Evolutionary conservation across 2,888 invertebrate species (phyloP).

Genomic region (Spialia ferax): DNA sequence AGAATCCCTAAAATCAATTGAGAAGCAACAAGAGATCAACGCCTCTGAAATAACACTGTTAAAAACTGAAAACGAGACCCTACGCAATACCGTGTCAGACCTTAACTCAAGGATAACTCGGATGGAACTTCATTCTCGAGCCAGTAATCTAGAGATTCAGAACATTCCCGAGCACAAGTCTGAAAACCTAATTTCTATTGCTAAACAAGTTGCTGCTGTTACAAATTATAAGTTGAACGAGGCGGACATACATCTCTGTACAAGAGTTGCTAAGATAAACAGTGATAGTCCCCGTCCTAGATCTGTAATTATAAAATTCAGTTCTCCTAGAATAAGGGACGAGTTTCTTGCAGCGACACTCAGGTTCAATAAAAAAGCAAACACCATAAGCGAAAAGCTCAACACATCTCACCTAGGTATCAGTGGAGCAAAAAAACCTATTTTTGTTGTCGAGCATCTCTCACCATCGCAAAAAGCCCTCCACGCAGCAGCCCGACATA

Average conservation of each 20-base stretch:
- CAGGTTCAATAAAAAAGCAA: not conserved
- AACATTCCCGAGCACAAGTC: conserved; percentile 45
- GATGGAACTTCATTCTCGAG: conserved; percentile 45
- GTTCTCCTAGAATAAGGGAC: conserved; percentile 28
- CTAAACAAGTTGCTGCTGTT: conserved; percentile 3
- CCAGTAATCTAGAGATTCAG: conserved; percentile 45
- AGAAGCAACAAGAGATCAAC: conserved; percentile 26
- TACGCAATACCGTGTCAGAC: conserved; percentile 33
- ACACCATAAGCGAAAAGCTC: not conserved
- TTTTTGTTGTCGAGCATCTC: not conserved
- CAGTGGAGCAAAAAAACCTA: not conserved
- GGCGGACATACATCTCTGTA: conserved; percentile 43
- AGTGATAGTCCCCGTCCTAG: conserved; percentile 24
- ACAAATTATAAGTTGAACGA: conserved; percentile 42
- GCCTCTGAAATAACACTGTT: conserved; percentile 25
- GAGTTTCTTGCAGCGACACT: conserved; percentile 5
- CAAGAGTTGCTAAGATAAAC: conserved; percentile 43
- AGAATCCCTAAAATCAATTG: conserved; percentile 14
- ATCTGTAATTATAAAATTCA: conserved; percentile 39
- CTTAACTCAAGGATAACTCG: conserved; percentile 37
- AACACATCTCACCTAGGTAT: not conserved
- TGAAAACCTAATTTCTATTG: conserved; percentile 40
- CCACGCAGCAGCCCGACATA: not conserved
- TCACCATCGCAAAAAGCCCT: not conserved
- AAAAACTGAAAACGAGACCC: conserved; percentile 33